phyloP scores from a whole-genome alignment of 1,140 invertebrate genomes.

The Macrostomum lignano region DNA sequence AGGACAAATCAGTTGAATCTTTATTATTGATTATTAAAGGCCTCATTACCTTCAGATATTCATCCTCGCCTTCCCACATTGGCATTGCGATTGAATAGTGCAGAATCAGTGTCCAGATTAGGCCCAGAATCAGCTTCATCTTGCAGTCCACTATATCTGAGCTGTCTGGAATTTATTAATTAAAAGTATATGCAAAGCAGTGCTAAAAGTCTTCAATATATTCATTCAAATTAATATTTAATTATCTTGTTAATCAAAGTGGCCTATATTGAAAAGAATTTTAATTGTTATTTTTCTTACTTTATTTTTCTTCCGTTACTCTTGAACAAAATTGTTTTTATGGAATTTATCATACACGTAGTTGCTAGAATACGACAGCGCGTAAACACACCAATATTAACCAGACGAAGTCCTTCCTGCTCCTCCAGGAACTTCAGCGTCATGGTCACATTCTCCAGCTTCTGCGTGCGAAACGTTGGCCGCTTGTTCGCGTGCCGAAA shows the following conservation, averaged over 20 bases:
- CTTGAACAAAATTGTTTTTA: no score
- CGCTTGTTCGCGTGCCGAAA: conserved; percentile 56
- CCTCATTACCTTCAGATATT: conserved; percentile 10
- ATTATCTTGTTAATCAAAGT: no score
- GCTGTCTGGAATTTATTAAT: conserved; percentile 7
- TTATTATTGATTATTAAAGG: no score
- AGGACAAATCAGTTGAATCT: no score
- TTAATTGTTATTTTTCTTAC: no score
- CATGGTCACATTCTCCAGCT: conserved; percentile 49
- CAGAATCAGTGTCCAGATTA: conserved; percentile 63
- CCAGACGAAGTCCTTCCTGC: conserved; percentile 59
- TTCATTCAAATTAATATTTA: no score
- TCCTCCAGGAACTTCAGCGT: conserved; percentile 46
- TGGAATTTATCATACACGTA: no score
- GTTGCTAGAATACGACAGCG: no score
- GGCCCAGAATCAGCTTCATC: conserved; percentile 52
- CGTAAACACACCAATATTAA: conserved; percentile 67
- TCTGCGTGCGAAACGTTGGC: conserved; percentile 55
- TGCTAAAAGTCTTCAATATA: no score
- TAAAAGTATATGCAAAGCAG: no score
- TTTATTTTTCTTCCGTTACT: no score
- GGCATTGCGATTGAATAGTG: conserved; percentile 66
- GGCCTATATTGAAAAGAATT: no score
- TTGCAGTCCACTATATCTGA: conserved; percentile 59
- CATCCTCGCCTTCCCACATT: conserved; percentile 39